Conservation (phyloP, 2,888 invertebrate species). For the Didymodactylos carnosus region DNA sequence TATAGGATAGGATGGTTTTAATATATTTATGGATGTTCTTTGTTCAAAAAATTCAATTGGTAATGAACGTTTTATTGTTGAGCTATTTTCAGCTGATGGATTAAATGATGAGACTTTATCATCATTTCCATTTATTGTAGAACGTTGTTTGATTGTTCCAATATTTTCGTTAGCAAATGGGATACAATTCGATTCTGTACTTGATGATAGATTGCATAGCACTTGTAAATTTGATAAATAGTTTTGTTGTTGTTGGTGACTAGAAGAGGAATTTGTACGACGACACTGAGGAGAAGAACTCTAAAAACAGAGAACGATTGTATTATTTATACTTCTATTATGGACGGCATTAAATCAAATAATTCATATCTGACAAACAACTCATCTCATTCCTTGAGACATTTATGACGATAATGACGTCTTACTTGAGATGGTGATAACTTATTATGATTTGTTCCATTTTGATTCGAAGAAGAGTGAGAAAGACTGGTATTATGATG, state of each 20-base stretch:
- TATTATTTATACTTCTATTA: too few species aligned
- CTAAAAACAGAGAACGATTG: too few species aligned
- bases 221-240: neutral
- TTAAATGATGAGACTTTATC: neutral
- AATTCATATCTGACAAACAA: too few species aligned
- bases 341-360: too few species aligned
- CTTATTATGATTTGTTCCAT: too few species aligned
- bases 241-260: neutral
- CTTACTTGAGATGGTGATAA: too few species aligned
- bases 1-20: neutral
- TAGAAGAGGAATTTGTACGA: neutral
- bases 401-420: too few species aligned
- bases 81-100: too few species aligned
- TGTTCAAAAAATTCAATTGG: neutral
- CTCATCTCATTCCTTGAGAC: too few species aligned
- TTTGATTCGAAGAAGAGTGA: too few species aligned
- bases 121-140: neutral
- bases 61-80: neutral
- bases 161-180: constrained; percentile 97
- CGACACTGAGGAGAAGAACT: neutral
- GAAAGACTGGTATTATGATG: too few species aligned
- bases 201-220: constrained; percentile 41
- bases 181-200: constrained; percentile 64
- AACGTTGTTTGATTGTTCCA: constrained; percentile 76
- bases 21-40: too few species aligned